phyloP scores from a whole-genome alignment of 2,113 vertebrate species.

The Channa maculata region DNA sequence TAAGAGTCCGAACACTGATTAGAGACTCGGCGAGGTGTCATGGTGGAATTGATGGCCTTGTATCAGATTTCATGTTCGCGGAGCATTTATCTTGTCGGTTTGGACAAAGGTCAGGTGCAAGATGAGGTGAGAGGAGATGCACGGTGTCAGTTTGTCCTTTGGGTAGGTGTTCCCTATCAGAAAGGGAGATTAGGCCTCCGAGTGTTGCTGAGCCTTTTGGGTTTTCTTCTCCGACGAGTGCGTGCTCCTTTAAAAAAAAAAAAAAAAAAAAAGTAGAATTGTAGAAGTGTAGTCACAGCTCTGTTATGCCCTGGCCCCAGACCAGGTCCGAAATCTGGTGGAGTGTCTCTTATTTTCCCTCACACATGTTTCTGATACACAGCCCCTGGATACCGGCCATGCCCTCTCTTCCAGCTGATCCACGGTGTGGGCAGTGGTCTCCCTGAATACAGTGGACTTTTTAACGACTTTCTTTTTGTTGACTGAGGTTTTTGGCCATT shows the following conservation, averaged over 20 bases:
- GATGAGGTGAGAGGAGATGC: conserved; percentile 70
- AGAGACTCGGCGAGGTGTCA: conserved; percentile 54
- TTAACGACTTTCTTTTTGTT: conserved; percentile 42
- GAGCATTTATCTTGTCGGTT: conserved; percentile 55
- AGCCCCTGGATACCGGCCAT: conserved; percentile 44
- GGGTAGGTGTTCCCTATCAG: conserved; percentile 17
- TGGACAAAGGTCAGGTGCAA: conserved; percentile 64
- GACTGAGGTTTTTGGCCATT: conserved; percentile 16
- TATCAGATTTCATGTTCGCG: conserved; percentile 59
- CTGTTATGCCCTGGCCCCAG: background rate
- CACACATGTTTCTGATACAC: conserved; percentile 68
- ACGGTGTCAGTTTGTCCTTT: conserved; percentile 32
- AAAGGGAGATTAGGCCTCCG: conserved; percentile 19
- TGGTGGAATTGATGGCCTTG: conserved; percentile 51
- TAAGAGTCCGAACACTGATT: conserved; percentile 59
- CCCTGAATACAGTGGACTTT: conserved; percentile 47
- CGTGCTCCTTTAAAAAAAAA: background rate
- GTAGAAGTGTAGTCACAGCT: background rate
- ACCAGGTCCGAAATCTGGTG: conserved; percentile 38
- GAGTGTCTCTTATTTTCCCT: conserved; percentile 21
- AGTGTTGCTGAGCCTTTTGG: background rate
- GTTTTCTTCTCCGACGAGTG: background rate
- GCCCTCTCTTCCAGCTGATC: conserved; percentile 41
- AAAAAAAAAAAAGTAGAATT: background rate
- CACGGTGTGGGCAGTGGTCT: conserved; percentile 27